Percentiles rank a stretch among this genome's conserved stretches.
Evolutionary conservation across 2,888 invertebrate genomes (phyloP).

Genomic region (Apocheima hispidaria): DNA sequence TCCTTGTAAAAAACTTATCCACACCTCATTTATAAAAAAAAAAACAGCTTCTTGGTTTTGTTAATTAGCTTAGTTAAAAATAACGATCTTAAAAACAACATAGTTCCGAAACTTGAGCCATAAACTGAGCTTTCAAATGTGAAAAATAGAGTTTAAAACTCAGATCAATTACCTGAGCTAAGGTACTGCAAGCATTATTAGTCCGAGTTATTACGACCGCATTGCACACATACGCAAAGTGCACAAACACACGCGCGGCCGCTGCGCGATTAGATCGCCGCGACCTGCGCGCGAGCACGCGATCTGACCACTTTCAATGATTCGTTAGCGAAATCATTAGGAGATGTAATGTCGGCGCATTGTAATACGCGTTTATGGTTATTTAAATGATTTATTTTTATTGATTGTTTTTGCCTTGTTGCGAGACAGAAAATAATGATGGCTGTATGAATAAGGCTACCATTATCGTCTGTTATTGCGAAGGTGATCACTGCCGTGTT

Average conservation of each 20-base stretch:
- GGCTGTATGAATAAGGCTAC: slow-evolving; percentile 80
- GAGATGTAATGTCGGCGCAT: slow-evolving; percentile 84
- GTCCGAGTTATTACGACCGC: slow-evolving; percentile 59
- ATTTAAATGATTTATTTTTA: slow-evolving; percentile 87
- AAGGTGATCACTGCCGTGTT: slow-evolving; percentile 80
- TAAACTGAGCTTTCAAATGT: no score
- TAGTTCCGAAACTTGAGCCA: no score
- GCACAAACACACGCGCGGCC: slow-evolving; percentile 55
- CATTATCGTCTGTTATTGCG: slow-evolving; percentile 77
- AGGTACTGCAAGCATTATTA: slow-evolving; percentile 45
- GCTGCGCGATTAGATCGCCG: slow-evolving; percentile 63
- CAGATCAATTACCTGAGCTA: no score
- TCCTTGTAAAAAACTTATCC: no score
- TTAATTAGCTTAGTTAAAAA: no score
- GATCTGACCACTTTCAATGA: slow-evolving; percentile 85
- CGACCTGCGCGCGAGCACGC: slow-evolving; percentile 76
- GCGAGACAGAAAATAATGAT: slow-evolving; percentile 85
- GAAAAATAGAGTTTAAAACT: no score
- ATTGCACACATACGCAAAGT: slow-evolving; percentile 67
- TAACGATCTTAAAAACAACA: no score
- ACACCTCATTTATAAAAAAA: no score
- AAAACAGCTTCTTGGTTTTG: no score
- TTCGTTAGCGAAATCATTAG: slow-evolving; percentile 86
- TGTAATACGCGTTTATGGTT: slow-evolving; percentile 85
- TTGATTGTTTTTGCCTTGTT: slow-evolving; percentile 86